Base-by-base conservation (phyloP, 2,113 vertebrate species). In the Tragelaphus imberbis region DNA sequence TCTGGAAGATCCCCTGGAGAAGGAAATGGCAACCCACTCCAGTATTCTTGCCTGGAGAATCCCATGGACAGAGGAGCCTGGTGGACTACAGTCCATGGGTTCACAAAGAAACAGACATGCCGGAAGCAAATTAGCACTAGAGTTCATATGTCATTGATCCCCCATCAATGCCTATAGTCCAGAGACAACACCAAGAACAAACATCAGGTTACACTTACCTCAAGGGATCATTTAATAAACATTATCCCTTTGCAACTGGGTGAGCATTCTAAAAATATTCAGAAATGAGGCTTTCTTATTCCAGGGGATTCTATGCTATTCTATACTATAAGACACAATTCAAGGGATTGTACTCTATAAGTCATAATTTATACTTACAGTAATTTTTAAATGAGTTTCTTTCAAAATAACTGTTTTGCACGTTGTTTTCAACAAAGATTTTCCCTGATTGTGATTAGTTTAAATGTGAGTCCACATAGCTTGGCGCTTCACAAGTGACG, bases 231-330 rank as follows among this genome's bases (percentile, higher is more conserved):
- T 68, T 82, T 33, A 65, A 36, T 55, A 68, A 80, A 65, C 40
- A 75, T 49, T 47, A 58, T 51, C 5, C 6, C 36, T 94, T 63
- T 87, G 77, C 80, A 30, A 85, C 10, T n/a, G 30, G 30, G 36
- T 27, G 6, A n/a, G 36, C 65, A 81, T 95, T 94, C 21, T 49
- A 36, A 96, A 94, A 91, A n/a, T 77, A 51, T 89, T 94, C 59
- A 97, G 28, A 97, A 94, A 90, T 90, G 2, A 97, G 9, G 15
- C 80, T 93, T 94, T 95, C 21, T 23, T 51, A 96, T 63, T 93
- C 85, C 21, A 51, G 3, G 14, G 5, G 56, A 44, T 44, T 71
- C 79, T 90, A 89, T 44, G 91, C 51, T 89, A 14, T 27, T 77
- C 23, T 44, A 15, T 63, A 63, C 28, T 63, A 30, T 75, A 77